A percentile compares a stretch with the other conserved stretches of the same genome.
phyloP scores from a whole-genome alignment of 2,113 vertebrate genomes.

The Festucalex cinctus region DNA sequence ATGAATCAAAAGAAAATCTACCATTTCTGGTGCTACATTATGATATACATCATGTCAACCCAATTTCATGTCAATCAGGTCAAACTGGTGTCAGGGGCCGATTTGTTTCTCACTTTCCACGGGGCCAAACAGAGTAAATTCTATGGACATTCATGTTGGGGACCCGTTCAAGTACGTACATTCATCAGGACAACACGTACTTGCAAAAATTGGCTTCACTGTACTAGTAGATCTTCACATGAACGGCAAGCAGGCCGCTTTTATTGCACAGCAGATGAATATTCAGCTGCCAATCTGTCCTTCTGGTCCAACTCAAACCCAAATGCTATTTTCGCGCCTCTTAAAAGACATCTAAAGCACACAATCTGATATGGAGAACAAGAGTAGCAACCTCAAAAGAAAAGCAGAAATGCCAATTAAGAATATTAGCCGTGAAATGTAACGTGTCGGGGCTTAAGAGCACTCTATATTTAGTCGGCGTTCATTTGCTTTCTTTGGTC shows the following conservation, averaged over 20 bases:
- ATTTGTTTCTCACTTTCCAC: too few species aligned
- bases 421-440: neutral
- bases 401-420: neutral
- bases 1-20: too few species aligned
- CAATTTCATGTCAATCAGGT: too few species aligned
- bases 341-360: neutral
- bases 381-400: neutral
- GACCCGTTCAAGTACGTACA: too few species aligned
- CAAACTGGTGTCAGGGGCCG: too few species aligned
- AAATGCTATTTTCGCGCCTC: neutral
- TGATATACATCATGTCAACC: too few species aligned
- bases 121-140: too few species aligned
- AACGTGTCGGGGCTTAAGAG: neutral
- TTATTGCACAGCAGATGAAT: neutral
- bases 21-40: too few species aligned
- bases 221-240: neutral
- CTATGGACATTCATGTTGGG: too few species aligned
- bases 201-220: neutral
- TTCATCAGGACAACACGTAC: neutral
- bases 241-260: neutral
- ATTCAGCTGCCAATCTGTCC: neutral
- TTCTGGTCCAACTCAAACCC: neutral
- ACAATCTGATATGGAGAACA: neutral
- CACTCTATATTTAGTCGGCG: neutral
- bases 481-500: neutral